Evolutionary conservation across 2,113 vertebrate species (phyloP).

Genomic region (Machaerirhynchus nigripectus): DNA sequence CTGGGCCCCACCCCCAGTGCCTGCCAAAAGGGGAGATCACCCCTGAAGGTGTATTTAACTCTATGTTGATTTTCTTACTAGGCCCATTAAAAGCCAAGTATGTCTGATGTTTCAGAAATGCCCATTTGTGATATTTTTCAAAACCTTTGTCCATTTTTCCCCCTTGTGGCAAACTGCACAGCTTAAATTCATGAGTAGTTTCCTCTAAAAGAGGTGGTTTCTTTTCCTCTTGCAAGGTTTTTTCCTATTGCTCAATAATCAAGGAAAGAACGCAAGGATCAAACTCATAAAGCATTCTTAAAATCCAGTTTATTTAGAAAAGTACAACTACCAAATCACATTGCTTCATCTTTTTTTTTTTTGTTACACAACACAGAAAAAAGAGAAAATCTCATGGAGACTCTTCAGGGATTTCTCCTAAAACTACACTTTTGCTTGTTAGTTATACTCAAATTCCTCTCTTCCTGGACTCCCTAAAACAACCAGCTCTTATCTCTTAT

Average conservation of each 20-base stretch:
- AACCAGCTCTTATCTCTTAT: not conserved
- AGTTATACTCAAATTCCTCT: not conserved
- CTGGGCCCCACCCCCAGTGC: accelerated
- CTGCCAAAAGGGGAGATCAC: not conserved
- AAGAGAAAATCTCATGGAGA: not conserved
- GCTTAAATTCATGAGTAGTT: not conserved
- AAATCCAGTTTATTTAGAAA: not conserved
- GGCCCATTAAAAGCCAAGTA: accelerated
- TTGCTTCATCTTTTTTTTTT: not conserved
- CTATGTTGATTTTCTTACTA: not conserved
- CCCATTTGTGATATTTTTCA: not conserved
- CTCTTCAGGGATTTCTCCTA: not conserved
- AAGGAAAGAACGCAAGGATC: not conserved
- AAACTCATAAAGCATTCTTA: not conserved
- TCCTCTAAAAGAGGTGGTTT: not conserved
- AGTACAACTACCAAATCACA: not conserved
- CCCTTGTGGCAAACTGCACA: accelerated
- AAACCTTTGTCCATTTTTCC: not conserved
- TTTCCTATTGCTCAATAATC: not conserved
- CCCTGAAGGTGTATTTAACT: not conserved
- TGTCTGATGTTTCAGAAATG: not conserved
- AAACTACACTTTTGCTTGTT: not conserved
- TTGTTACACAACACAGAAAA: not conserved
- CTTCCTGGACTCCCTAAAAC: not conserved
- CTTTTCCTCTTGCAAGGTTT: not conserved